Evolutionary conservation across 2,797 vertebrate species (phyloP).

Genomic region (Knipowitschia caucasica): DNA sequence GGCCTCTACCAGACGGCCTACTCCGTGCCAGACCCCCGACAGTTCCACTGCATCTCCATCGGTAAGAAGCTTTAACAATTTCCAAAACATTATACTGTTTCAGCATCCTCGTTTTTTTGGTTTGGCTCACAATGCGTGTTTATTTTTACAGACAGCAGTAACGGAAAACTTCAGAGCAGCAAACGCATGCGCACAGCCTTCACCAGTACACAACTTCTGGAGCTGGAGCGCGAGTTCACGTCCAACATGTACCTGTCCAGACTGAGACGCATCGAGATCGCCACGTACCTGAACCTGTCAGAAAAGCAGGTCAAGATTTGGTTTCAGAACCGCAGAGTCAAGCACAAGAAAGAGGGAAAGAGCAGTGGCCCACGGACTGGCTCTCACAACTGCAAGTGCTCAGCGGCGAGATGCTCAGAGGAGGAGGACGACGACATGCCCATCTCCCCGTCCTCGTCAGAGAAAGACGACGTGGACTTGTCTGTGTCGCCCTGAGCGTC

Average conservation of each 20-base stretch:
- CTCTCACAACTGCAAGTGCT: conserved; percentile 88
- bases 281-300: conserved; percentile 97
- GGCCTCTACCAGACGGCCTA: conserved; percentile 92
- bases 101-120: accelerated
- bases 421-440: conserved; percentile 93
- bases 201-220: conserved; percentile 96
- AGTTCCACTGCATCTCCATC: conserved; percentile 97
- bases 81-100: background rate
- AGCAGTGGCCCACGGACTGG: conserved; percentile 80
- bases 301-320: conserved; percentile 99
- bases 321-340: conserved; percentile 99
- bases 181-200: conserved; percentile 98
- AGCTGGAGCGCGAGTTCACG: conserved; percentile 96
- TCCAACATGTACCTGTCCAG: conserved; percentile 99
- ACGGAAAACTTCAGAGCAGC: conserved; percentile 91
- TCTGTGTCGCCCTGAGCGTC: conserved; percentile 84
- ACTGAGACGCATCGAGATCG: conserved; percentile 96
- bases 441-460: conserved; percentile 93
- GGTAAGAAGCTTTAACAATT: conserved; percentile 76
- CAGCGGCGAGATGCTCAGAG: conserved; percentile 85
- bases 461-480: conserved; percentile 92
- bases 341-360: conserved; percentile 99
- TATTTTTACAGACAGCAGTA: conserved; percentile 81
- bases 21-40: conserved; percentile 88
- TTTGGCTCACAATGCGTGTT: conserved; percentile 25